Evolutionary conservation across 1,140 invertebrate genomes (phyloP), one percentile per base, ranked within the genome.

Genomic region (Meloidogyne exigua): DNA sequence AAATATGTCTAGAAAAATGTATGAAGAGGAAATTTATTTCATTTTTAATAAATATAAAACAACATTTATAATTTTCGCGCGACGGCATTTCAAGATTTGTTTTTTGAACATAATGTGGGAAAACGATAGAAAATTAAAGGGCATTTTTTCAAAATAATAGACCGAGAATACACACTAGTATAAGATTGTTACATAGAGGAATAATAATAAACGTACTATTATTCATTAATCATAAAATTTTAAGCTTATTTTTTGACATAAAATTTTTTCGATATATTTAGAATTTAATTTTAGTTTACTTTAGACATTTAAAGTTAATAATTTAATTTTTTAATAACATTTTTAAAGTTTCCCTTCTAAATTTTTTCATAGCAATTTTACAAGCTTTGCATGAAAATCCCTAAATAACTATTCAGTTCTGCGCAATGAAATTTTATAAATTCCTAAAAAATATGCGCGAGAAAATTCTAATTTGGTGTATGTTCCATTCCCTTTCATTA

Each of bases 1-100:
- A 57, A 57, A n/a, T 57, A 57, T 57, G 49, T 57, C 49, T 57
- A 57, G 49, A 57, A 57, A 57, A 57, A 57, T 57, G 49, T 57
- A n/a, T 1, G 5, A 15, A 57, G n/a, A 57, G 15, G 49, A 57
- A 39, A 39, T 39, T 39, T 39, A 39, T 39, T 39, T 39, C 3
- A 39, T 39, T 39, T 39, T 10, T 39, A 39, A 39, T 10, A 32
- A 32, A n/a, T 32, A 18, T 13, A 57, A 57, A 57, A 57, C 15
- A 57, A 57, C 10, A 57, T 57, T 57, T 57, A 57, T n/a, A n/a
- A 57, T 57, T 57, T 21, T 18, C 49, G 18, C 49, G 49, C 49
- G 49, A 18, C 49, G 49, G n/a, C n/a, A 57, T 57, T 57, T 57
- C 49, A 57, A 57, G n/a, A n/a, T 57, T 57, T 57, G 49, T 57